phyloP scores from a whole-genome alignment of 2,888 invertebrate genomes.

The Mellilla xanthometata region DNA sequence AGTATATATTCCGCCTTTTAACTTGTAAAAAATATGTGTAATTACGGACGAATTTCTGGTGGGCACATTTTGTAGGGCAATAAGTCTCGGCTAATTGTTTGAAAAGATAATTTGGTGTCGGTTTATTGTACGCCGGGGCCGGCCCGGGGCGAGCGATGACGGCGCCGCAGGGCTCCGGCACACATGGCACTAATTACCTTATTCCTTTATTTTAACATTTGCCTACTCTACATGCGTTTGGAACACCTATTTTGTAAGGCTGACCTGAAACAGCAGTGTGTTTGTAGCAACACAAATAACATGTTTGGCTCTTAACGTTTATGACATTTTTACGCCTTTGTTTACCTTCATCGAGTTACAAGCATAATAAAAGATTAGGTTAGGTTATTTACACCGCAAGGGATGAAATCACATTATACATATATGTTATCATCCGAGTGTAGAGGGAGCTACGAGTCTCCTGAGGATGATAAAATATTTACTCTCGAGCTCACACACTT shows the following conservation, averaged over 20 bases:
- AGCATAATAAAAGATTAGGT: no score
- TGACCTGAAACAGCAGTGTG: conserved; percentile 2
- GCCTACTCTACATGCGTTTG: conserved; percentile 17
- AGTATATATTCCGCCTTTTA: conserved; percentile 34
- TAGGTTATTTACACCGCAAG: no score
- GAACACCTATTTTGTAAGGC: conserved; percentile 11
- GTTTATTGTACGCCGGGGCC: conserved; percentile 63
- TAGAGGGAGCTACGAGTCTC: no score
- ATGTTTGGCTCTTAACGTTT: conserved; percentile 8
- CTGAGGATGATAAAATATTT: no score
- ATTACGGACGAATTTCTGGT: conserved; percentile 47
- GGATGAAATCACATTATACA: no score
- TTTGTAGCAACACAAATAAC: conserved; percentile 9
- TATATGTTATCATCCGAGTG: no score
- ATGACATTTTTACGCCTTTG: conserved; percentile 16
- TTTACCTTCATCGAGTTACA: conserved; percentile 11
- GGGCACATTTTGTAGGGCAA: conserved; percentile 51
- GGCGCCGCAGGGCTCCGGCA: conserved; percentile 47
- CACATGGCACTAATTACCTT: conserved; percentile 65
- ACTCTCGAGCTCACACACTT: no score
- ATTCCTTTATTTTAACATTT: conserved; percentile 30
- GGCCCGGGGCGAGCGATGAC: conserved; percentile 54
- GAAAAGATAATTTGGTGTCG: conserved; percentile 73
- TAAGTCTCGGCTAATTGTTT: conserved; percentile 71
- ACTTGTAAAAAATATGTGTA: conserved; percentile 44